Base-by-base conservation (phyloP, 2,797 vertebrate genomes). In the Pseudopleuronectes americanus region DNA sequence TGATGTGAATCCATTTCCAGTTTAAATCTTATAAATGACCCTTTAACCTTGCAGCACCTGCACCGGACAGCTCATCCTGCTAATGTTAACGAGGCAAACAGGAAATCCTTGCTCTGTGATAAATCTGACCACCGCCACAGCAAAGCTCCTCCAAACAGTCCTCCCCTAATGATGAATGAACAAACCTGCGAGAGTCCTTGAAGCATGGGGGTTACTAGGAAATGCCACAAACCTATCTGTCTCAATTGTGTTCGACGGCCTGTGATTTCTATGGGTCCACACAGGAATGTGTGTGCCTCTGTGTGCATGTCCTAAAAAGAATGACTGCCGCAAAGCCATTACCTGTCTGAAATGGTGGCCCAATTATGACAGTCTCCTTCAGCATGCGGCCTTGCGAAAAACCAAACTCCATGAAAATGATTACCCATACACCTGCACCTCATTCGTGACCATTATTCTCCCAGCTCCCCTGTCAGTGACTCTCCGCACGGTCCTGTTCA, bases 351-450 rank as follows among this genome's bases (percentile, higher is more conserved):
- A 90, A 92, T 69, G 80, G 88, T 86, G 84, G 76, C 80, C 91
- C 83, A 89, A 90, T 91, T 90, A 92, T 86, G 87, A 89, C 79
- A 77, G 82, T 83, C 83, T 89, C 85, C 89, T 88, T 90, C 84
- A 86, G 83, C 80, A 81, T 67, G 83, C 71, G 88, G 80, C 80
- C 87, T 89, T 82, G 87, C 86, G 26, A 91, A 93, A 55, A 91
- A 84, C 87, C 79, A 88, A 86, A 89, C 75, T 56, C 84, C 87
- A 90, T 91, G 89, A 90, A 91, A 92, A 90, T 86, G 90, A 92
- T 92, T 85, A 87, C 81, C 77, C 62, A 9, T 83, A 87, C 92
- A 90, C 90, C 90, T 91, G 89, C 84, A 88, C 79, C 88, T 91
- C 79, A 86, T 90, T 87, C 87, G 88, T 68, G 85, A 65, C 80